A percentile compares a stretch with the other conserved stretches of the same genome.
phyloP scores from a whole-genome alignment of 2,797 vertebrate genomes.

The Spondyliosoma cantharus region DNA sequence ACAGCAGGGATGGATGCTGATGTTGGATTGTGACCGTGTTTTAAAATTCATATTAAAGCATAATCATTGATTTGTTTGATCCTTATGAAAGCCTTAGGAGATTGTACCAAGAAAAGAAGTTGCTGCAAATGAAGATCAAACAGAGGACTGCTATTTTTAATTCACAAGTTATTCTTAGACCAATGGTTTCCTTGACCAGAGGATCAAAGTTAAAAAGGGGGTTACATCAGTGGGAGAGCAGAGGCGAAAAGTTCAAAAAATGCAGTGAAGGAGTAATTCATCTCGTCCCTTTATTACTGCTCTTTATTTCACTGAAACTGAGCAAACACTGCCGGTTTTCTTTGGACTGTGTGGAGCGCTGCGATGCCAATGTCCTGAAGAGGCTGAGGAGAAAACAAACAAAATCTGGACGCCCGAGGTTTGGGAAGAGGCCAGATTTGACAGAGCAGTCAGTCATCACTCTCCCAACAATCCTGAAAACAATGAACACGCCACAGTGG shows the following conservation, averaged over 20 bases:
- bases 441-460: conserved; percentile 66
- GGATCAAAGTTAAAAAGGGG: conserved; percentile 11
- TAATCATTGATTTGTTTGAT: conserved; percentile 65
- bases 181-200: conserved; percentile 14
- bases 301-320: conserved; percentile 2
- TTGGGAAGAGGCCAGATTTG: conserved; percentile 66
- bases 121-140: conserved; percentile 46
- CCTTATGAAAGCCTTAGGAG: conserved; percentile 40
- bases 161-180: conserved; percentile 26
- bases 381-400: conserved; percentile 53
- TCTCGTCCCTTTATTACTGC: background rate
- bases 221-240: conserved; percentile 11
- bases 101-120: background rate
- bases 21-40: conserved; percentile 45
- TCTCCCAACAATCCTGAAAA: conserved; percentile 57
- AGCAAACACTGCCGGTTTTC: conserved; percentile 1
- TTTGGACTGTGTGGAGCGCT: conserved; percentile 14
- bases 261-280: background rate
- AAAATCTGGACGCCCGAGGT: conserved; percentile 53
- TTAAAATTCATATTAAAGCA: conserved; percentile 45
- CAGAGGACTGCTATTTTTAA: conserved; percentile 14
- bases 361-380: conserved; percentile 41
- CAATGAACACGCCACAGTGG: conserved; percentile 61
- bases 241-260: conserved; percentile 41
- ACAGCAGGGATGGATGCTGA: conserved; percentile 35